These are phyloP conservation scores for Megaustenia siamemsis DNA, from an alignment of 2,888 invertebrate species.

Conservation along the genomic window DNA sequence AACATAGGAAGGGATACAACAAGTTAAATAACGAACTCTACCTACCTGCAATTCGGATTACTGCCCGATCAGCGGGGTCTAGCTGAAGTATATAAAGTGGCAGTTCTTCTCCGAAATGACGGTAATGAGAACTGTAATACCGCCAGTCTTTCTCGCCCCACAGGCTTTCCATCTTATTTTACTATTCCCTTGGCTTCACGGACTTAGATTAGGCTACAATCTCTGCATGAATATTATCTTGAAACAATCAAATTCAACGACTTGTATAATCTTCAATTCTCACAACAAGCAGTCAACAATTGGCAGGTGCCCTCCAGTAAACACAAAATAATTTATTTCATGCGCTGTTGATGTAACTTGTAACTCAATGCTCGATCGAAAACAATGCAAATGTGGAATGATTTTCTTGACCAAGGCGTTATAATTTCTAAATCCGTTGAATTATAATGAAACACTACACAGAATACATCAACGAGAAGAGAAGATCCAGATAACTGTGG, in stretches of 20 bases:
- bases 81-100: conserved; percentile 88
- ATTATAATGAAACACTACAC: background rate
- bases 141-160: conserved; percentile 51
- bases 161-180: conserved; percentile 51
- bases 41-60: conserved; percentile 97
- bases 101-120: conserved; percentile 58
- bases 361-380: no score
- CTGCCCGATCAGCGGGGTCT: conserved; percentile 97
- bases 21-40: conserved; percentile 60
- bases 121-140: conserved; percentile 42
- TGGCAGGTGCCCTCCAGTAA: no score
- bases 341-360: no score
- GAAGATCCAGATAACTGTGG: background rate
- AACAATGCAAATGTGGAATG: no score
- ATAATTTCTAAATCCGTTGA: background rate
- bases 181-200: background rate
- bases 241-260: no score
- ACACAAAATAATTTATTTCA: no score
- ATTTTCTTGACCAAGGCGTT: no score
- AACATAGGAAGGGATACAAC: conserved; percentile 19
- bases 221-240: background rate
- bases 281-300: no score
- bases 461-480: background rate
- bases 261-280: no score
- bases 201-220: background rate